Base-by-base conservation (phyloP, 2,888 invertebrate species). In the Yponomeuta malinellus region DNA sequence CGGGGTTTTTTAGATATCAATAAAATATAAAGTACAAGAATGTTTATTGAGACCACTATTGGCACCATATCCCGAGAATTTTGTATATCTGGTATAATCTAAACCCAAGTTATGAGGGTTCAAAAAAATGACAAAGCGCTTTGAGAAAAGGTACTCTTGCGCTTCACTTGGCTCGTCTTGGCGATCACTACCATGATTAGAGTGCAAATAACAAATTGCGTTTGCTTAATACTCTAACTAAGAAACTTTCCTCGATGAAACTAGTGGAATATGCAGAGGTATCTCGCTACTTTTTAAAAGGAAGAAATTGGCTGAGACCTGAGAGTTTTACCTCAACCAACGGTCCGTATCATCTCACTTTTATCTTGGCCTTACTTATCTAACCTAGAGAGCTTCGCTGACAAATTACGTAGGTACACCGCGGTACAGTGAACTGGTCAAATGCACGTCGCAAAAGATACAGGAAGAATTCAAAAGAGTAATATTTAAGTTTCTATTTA, bases 361-460 rank as follows among this genome's bases (percentile, higher is more conserved):
- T 59, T 59, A 59, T 59, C 52, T 59, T 15, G 52, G 52, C 15
- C 52, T 59, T 15, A 59, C 52, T 59, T 15, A 59, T 59, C 12
- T 59, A 59, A 59, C 52, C 52, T 10, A 33, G 29, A 65, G n/a
- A 65, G 65, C 29, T 65, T 33, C 65, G 15, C 65, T 33, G 65
- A 31, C 33, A 65, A 29, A 65, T 65, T 65, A 33, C 31, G 65
- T 65, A 33, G 65, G 65, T 65, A 65, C 65, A 31, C 29, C 10
- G 65, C 1, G 65, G 65, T 65, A 33, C 31, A 33, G 65, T 65
- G 31, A 3, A 23, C 65, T 29, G 23, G 31, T 33, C 2, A 33
- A 23, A 23, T 59, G 65, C 65, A 12, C 43, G 43, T 8, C 0
- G 9, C 43, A 43, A 43, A 43, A 43, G 6, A 1, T 8, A 8